These are phyloP conservation scores for Lophochroa leadbeateri DNA, from an alignment of 2,113 vertebrate species.

Conservation along the genomic window DNA sequence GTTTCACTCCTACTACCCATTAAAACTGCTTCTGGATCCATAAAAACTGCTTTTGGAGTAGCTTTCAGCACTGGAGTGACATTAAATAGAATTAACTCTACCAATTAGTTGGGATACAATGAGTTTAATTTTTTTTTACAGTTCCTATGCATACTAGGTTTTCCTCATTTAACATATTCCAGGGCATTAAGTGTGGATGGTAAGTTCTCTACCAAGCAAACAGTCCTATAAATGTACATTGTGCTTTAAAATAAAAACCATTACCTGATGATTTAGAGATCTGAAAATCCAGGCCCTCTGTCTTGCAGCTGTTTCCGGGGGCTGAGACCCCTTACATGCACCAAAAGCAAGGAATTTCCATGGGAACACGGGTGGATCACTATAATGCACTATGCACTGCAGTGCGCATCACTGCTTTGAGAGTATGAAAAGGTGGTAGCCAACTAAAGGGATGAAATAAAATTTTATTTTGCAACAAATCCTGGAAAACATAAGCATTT, in stretches of 20 bases:
- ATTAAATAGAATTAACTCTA: not conserved
- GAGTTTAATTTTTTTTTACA: not conserved
- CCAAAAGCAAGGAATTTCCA: not conserved
- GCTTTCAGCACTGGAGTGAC: not conserved
- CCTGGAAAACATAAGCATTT: not conserved
- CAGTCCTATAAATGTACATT: not conserved
- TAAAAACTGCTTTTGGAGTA: not conserved
- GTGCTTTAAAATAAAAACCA: not conserved
- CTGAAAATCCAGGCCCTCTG: not conserved
- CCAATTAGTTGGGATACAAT: not conserved
- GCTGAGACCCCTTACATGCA: not conserved
- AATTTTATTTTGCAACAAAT: not conserved
- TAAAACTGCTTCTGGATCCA: not conserved
- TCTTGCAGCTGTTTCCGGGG: not conserved
- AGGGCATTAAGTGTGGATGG: not conserved
- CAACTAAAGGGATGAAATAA: not conserved
- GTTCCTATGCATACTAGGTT: not conserved
- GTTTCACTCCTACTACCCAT: not conserved
- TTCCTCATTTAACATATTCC: not conserved
- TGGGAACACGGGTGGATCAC: fast-evolving
- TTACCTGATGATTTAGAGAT: not conserved
- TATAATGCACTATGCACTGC: not conserved
- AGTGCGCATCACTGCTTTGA: not conserved
- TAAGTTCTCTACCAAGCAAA: not conserved
- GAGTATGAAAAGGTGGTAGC: not conserved